Base-by-base conservation (phyloP, 2,113 vertebrate species). In the Acrocephalus kingi region DNA sequence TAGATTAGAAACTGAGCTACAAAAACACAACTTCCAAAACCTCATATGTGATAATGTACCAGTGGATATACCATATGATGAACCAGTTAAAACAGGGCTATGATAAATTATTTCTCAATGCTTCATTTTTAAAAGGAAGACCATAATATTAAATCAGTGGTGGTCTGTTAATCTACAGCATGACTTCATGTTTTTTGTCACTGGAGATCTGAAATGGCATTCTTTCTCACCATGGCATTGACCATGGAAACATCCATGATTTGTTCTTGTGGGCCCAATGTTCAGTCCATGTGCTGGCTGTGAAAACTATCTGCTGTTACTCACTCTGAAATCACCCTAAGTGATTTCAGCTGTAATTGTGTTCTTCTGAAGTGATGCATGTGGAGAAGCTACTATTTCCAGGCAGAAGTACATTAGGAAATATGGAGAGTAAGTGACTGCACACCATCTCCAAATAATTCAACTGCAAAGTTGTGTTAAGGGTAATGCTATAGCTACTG, bases 1-100 rank as follows among this genome's bases (percentile, higher is more conserved):
- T 24, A 82, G 58, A 95, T 93, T 94, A 71, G 37, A 89, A 93
- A 71, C 35, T 72, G 80, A 80, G 31, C 10, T 93, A 95, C 63
- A 84, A 79, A 82, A 91, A 14, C 15, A 41, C 22, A 85, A 7
- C 11, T 92, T 89, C 61, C 46, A 39, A n/a, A 84, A 85, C 22
- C 69, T 81, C 33, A 33, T 54, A 21, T 52, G 23, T 82, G 48
- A 63, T 37, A 27, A 62, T 37, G 39, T 30, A 52, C 48, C 8
- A 27, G 35, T 13, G 41, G n/a, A 71, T 46, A 54, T 3, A 54
- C 2, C 1, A 1, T n/a, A 11, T 30, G 28, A 69, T 43, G 8
- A 31, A 88, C 64, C 31, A 66, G 39, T 91, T 94, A 92, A 76
- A 86, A 75, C 12, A 66, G 24, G 13, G 16, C 58, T 52, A 8